Evolutionary conservation across 1,140 invertebrate species (phyloP).

Genomic region (Ceratina calcarata): DNA sequence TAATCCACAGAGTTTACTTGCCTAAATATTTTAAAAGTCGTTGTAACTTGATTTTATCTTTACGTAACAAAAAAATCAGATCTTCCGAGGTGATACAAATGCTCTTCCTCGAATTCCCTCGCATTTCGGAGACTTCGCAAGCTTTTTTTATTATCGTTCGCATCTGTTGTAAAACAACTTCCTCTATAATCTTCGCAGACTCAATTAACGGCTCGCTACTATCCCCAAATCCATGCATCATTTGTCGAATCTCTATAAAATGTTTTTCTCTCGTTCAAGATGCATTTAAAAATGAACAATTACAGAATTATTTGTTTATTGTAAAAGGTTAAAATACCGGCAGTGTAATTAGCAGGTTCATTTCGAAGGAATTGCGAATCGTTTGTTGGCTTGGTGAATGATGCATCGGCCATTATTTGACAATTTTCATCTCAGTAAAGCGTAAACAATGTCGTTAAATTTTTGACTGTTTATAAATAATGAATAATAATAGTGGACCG

Average conservation of each 20-base stretch:
- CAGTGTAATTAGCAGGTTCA: conserved; percentile 64
- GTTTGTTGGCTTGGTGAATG: conserved; percentile 54
- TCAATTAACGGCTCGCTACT: conserved; percentile 81
- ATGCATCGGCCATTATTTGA: conserved; percentile 50
- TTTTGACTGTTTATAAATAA: background rate
- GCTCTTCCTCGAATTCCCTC: conserved; percentile 68
- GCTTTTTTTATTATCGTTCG: conserved; percentile 79
- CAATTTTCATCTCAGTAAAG: background rate
- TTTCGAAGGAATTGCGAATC: conserved; percentile 56
- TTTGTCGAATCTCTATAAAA: conserved; percentile 81
- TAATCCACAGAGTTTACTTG: conserved; percentile 51
- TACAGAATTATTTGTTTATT: conserved; percentile 25
- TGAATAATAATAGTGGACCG: background rate
- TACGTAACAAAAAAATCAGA: conserved; percentile 83
- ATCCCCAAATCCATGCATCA: conserved; percentile 86
- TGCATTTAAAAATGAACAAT: conserved; percentile 29
- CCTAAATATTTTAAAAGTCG: conserved; percentile 82
- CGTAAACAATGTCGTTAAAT: background rate
- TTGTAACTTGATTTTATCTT: conserved; percentile 82
- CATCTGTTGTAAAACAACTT: conserved; percentile 83
- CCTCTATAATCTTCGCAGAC: conserved; percentile 83
- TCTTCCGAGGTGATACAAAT: conserved; percentile 76
- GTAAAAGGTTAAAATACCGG: conserved; percentile 54
- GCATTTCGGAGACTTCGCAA: conserved; percentile 78
- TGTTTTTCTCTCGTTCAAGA: background rate